These are phyloP conservation scores for Erynnis tages DNA, from an alignment of 2,888 invertebrate species.

Conservation along the genomic window DNA sequence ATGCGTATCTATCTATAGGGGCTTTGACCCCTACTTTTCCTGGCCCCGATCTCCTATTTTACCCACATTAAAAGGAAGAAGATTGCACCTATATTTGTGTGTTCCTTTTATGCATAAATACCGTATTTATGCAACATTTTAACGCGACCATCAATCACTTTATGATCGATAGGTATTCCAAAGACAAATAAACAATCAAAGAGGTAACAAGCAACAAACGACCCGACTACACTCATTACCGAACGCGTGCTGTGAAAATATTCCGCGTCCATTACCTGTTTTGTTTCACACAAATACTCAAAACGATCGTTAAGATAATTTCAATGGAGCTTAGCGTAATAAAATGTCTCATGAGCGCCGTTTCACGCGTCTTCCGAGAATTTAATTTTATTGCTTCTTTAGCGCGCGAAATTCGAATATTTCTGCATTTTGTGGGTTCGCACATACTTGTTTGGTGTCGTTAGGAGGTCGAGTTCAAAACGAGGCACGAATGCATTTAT, in stretches of 20 bases:
- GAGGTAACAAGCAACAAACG: neutral
- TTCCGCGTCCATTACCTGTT: slow-evolving; percentile 15
- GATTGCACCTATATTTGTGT: no score
- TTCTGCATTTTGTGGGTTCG: slow-evolving; percentile 10
- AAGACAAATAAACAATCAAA: slow-evolving; percentile 2
- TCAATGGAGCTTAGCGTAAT: slow-evolving; percentile 41
- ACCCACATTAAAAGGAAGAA: no score
- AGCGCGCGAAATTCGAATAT: slow-evolving; percentile 58
- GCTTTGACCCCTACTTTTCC: no score
- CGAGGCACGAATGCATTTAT: neutral
- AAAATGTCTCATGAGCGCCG: slow-evolving; percentile 45
- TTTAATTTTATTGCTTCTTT: slow-evolving; percentile 58
- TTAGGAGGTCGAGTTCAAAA: neutral
- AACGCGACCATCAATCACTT: neutral
- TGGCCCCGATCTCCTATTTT: no score
- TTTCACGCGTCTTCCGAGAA: slow-evolving; percentile 54
- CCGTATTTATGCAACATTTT: neutral
- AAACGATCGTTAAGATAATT: slow-evolving; percentile 43
- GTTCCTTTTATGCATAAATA: no score
- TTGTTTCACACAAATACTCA: slow-evolving; percentile 25
- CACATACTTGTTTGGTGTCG: neutral
- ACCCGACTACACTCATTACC: slow-evolving; percentile 18
- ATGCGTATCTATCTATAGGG: no score
- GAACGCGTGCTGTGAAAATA: slow-evolving; percentile 17
- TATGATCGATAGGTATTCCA: neutral